phyloP scores from a whole-genome alignment of 2,113 vertebrate species.

The Corythoichthys intestinalis region DNA sequence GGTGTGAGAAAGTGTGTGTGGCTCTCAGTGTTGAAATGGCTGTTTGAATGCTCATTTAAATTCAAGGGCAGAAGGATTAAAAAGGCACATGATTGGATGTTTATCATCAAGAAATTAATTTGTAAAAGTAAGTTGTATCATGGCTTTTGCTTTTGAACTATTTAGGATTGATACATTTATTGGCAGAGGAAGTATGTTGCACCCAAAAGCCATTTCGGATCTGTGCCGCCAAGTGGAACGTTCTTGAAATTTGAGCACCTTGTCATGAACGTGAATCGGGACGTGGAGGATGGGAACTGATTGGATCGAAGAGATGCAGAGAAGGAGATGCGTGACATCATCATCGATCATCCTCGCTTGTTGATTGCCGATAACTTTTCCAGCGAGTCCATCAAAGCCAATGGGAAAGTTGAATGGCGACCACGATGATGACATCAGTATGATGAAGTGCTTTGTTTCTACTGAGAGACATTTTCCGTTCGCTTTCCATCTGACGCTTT shows the following conservation, averaged over 20 bases:
- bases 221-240: constrained; percentile 49
- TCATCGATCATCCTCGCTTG: constrained; percentile 2
- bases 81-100: too few relatives aligned
- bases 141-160: too few relatives aligned
- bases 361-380: not conserved
- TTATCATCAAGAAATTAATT: too few relatives aligned
- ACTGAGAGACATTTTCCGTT: not conserved
- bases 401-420: not conserved
- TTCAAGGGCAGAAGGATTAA: too few relatives aligned
- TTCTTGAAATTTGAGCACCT: constrained; percentile 36
- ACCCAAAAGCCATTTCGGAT: constrained; percentile 54
- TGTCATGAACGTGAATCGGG: constrained; percentile 50
- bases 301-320: constrained; percentile 14
- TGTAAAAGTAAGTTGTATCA: too few relatives aligned
- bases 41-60: too few relatives aligned
- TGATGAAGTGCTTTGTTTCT: not conserved
- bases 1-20: too few relatives aligned
- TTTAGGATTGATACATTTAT: too few relatives aligned
- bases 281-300: constrained; percentile 6
- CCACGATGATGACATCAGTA: not conserved
- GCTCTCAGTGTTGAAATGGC: too few relatives aligned
- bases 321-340: not conserved
- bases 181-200: too few relatives aligned
- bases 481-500: not conserved
- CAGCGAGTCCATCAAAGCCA: not conserved